Conservation (phyloP, 2,888 invertebrate species). For the Rhorus exstirpatorius region DNA sequence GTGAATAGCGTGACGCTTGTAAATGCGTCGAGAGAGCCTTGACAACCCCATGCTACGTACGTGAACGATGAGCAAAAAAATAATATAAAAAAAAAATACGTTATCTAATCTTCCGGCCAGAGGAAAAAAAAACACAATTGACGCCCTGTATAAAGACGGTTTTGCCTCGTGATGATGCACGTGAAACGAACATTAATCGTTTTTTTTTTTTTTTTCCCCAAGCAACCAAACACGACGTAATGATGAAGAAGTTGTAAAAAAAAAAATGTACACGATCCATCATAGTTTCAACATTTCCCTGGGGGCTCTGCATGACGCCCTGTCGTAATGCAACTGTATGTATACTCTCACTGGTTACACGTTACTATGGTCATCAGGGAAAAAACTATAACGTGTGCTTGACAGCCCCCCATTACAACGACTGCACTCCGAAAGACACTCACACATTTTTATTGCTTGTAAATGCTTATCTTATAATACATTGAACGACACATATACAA, state of each 20-base stretch:
- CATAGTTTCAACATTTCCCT: constrained; percentile 30
- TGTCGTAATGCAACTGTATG: constrained; percentile 4
- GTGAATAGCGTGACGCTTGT: neutral
- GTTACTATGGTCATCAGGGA: constrained; percentile 13
- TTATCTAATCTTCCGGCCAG: constrained; percentile 42
- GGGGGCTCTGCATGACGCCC: neutral
- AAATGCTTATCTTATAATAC: neutral
- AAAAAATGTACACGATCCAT: constrained; percentile 43
- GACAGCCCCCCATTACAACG: neutral
- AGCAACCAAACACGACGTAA: constrained; percentile 11
- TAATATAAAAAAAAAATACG: constrained; percentile 20
- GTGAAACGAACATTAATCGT: constrained; percentile 73
- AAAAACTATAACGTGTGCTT: constrained; percentile 9
- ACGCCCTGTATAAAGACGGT: neutral
- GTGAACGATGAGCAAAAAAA: constrained; percentile 21
- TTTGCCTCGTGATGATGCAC: constrained; percentile 54
- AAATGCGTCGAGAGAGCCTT: constrained; percentile 16
- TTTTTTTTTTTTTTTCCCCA: constrained; percentile 53
- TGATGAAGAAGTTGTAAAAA: constrained; percentile 24
- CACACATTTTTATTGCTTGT: constrained; percentile 9
- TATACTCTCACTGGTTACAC: constrained; percentile 8
- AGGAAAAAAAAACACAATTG: constrained; percentile 34
- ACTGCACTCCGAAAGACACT: constrained; percentile 10
- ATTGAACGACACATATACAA: neutral
- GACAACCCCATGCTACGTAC: constrained; percentile 13